Evolutionary conservation across 1,140 invertebrate species (phyloP), one percentile per base, ranked within the genome.

Genomic region (Oedothorax gibbosus): DNA sequence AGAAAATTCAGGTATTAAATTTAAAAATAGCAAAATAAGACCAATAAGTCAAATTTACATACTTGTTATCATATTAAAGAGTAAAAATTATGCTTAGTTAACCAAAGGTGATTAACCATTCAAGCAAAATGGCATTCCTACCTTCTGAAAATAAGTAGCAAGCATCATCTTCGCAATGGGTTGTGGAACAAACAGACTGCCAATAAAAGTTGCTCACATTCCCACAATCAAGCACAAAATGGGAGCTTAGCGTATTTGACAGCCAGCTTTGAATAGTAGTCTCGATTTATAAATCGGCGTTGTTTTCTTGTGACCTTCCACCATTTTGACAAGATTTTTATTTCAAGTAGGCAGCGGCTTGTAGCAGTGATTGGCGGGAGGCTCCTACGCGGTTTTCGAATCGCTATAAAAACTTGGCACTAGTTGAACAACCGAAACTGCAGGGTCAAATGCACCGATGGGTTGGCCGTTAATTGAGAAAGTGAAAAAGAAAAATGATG

Each of bases 61-160:
- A 35, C 35, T 2, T 35, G 5, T 5, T 35, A 35, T 35, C 1
- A 64, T 14, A 18, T 64, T 64, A 64, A 64, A 64, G 7, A 14
- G 15, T 2, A 10, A 64, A n/a, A 64, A 64, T 18, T 64, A 20
- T n/a, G 21, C 15, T 18, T 64, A 15, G 21, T n/a, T 64, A 9
- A 64, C 10, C 11, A 18, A 64, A 64, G 9, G 4, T 64, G 21
- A 35, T 35, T 69, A 15, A 0, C 21, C 21, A 6, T 71, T 35
- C 35, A 35, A 35, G 5, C 35, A 35, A 35, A 35, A 35, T 35
- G 35, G 35, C 35, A 35, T 35, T 3, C 64, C 35, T 79, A 79
- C 77, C 77, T 79, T 79, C 54, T 79, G 77, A 49, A 79, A 79
- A 68, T 68, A 79, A n/a, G 64, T 68, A 15, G 77, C 64, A 51